Evolutionary conservation across 1,140 invertebrate species (phyloP).

Genomic region (Uloborus diversus): DNA sequence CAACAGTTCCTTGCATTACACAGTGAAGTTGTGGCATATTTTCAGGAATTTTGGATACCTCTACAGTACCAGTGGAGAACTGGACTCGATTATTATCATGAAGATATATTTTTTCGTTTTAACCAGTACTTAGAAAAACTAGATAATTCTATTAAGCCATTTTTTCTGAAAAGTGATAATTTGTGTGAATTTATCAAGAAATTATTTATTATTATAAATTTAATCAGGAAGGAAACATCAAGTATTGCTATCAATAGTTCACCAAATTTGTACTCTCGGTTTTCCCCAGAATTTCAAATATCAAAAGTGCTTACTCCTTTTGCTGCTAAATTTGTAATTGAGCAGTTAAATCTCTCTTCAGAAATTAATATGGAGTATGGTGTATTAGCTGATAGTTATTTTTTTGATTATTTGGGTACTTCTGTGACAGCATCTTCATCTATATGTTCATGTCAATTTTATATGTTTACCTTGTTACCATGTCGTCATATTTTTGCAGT

Average conservation of each 20-base stretch:
- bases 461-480: slow-evolving; percentile 10
- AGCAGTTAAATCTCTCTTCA: slow-evolving; percentile 18
- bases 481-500: slow-evolving; percentile 45
- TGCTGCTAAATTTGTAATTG: slow-evolving; percentile 38
- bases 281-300: slow-evolving; percentile 33
- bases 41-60: slow-evolving; percentile 21
- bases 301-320: slow-evolving; percentile 20
- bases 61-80: slow-evolving; percentile 12
- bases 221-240: slow-evolving; percentile 26
- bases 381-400: slow-evolving; percentile 24
- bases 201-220: not conserved
- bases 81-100: slow-evolving; percentile 19
- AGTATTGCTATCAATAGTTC: not conserved
- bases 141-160: not conserved
- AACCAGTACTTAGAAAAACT: slow-evolving; percentile 5
- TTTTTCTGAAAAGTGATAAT: not conserved
- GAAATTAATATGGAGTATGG: slow-evolving; percentile 28
- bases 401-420: slow-evolving; percentile 28
- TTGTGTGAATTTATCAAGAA: slow-evolving; percentile 19
- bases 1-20: slow-evolving; percentile 14
- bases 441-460: slow-evolving; percentile 21
- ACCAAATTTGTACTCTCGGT: slow-evolving; percentile 14
- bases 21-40: slow-evolving; percentile 5
- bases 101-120: slow-evolving; percentile 14
- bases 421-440: slow-evolving; percentile 19